Evolutionary conservation across 53 echinoderm and acorn worm species (phyloP), one percentile per base, ranked within the genome.

Genomic region (Paelopatides confundens): DNA sequence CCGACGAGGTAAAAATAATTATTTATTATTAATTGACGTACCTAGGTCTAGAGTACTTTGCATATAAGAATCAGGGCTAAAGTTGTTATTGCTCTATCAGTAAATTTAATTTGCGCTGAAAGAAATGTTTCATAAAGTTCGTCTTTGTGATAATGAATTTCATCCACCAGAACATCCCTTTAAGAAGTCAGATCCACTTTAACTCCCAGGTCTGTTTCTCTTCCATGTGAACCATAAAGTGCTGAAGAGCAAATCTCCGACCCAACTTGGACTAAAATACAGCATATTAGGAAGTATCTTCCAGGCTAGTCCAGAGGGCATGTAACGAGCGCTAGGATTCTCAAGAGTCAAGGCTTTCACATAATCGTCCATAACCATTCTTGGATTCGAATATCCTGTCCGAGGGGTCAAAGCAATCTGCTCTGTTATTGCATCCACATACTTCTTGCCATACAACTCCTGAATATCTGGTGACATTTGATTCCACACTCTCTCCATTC

Each of bases 381-480:
- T 21, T 11, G 92, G 77, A 23, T 52, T 58, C 17, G 27, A 2
- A 40, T 63, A 47, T 35, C 89, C 79, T 11, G 29, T 52, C 8
- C 36, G 54, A 26, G 65, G 39, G 31, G 53, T 51, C 24, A 28
- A 50, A 3, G 3, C 27, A 5, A 92, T 39, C 2, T 54, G 4
- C 6, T 87, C 67, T 6, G 66, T 43, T 13, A 92, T 33, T 13
- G 34, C 48, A 18, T 85, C 48, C 49, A 70, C 86, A 62, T 94
- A 94, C 21, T 87, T 69, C 81, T 92, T 27, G 17, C 94, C 94
- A 77, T 92, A 94, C 64, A 76, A 76, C 58, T 84, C 50, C 76
- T 84, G 89, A 13, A 94, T 50, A 38, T 86, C 58, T 6, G 82
- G 74, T 10, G 87, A 32, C 53, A 82, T 84, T 21, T 85, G 13